phyloP scores from a whole-genome alignment of 2,888 invertebrate species.

The Torymus tubicola region DNA sequence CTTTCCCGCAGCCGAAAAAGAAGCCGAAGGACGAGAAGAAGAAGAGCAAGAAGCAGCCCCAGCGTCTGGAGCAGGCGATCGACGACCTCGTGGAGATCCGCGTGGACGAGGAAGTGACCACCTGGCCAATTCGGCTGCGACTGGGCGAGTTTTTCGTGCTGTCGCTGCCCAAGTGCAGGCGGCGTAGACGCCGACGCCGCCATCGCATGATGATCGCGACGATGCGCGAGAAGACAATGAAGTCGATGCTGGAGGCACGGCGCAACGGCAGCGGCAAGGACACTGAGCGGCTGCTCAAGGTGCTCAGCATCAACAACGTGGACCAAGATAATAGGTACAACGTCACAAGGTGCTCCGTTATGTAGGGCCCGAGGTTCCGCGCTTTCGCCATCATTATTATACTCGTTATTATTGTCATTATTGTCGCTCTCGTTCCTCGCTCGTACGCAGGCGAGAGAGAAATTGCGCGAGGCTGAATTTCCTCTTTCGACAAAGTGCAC shows the following conservation, averaged over 20 bases:
- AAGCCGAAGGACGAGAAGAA: conserved; percentile 12
- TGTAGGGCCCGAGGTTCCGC: conserved; percentile 63
- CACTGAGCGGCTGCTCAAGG: conserved; percentile 74
- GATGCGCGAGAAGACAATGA: conserved; percentile 65
- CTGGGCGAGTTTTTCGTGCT: conserved; percentile 73
- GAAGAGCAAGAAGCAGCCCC: conserved; percentile 35
- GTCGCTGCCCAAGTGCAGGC: conserved; percentile 67
- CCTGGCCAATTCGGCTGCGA: conserved; percentile 69
- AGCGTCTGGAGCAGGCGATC: conserved; percentile 52
- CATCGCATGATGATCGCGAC: conserved; percentile 64
- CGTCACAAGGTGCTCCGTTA: conserved; percentile 73
- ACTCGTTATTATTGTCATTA: too few relatives aligned
- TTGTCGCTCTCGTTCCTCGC: too few relatives aligned
- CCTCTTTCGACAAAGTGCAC: conserved; percentile 35
- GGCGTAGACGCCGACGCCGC: conserved; percentile 65
- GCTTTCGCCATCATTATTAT: too few relatives aligned
- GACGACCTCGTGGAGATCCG: conserved; percentile 48
- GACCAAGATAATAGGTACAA: conserved; percentile 75
- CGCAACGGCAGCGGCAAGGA: conserved; percentile 65
- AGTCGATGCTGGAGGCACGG: conserved; percentile 66
- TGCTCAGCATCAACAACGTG: conserved; percentile 74
- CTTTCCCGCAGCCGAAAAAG: conserved; percentile 38
- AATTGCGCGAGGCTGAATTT: conserved; percentile 44
- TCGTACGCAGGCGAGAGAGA: background rate
- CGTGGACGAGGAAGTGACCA: conserved; percentile 63